phyloP scores from a whole-genome alignment of 23 tunicate species.

The Trididemnum nubilum region DNA sequence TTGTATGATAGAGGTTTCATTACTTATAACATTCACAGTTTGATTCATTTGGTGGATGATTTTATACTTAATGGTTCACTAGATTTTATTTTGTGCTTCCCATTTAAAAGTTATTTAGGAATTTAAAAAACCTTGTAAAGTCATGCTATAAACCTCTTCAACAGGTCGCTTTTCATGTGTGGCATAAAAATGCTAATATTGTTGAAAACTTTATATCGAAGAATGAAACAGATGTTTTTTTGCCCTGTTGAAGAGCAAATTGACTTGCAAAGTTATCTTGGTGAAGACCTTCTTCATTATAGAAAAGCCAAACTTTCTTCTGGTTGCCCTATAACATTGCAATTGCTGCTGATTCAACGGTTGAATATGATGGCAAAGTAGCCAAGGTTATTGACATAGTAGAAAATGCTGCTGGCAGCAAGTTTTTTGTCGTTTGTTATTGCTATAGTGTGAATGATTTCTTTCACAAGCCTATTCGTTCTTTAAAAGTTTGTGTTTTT shows the following conservation, averaged over 20 bases:
- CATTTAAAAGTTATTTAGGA: constrained; percentile 46
- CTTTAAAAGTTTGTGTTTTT: neutral
- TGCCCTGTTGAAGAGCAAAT: neutral
- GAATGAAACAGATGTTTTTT: neutral
- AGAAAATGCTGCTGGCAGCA: neutral
- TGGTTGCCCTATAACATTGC: neutral
- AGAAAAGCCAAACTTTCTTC: neutral
- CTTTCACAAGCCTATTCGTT: neutral
- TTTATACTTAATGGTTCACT: constrained; percentile 22
- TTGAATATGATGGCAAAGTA: neutral
- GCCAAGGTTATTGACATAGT: constrained; percentile 9
- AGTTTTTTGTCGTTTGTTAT: neutral
- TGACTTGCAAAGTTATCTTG: neutral
- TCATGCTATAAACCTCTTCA: constrained; percentile 34
- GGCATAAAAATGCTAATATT: constrained; percentile 8
- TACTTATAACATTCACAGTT: constrained; percentile 29
- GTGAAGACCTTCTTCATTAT: constrained; percentile 1
- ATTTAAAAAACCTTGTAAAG: constrained; percentile 26
- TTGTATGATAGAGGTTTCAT: constrained; percentile 30
- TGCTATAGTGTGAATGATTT: neutral
- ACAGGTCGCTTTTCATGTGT: constrained; percentile 14
- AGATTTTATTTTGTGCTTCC: constrained; percentile 18
- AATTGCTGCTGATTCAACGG: constrained; percentile 7
- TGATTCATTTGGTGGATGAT: constrained; percentile 28
- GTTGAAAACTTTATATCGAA: neutral